These are phyloP conservation scores for Alviniconcha strummeri DNA, from an alignment of 2,888 invertebrate species.

Conservation along the genomic window DNA sequence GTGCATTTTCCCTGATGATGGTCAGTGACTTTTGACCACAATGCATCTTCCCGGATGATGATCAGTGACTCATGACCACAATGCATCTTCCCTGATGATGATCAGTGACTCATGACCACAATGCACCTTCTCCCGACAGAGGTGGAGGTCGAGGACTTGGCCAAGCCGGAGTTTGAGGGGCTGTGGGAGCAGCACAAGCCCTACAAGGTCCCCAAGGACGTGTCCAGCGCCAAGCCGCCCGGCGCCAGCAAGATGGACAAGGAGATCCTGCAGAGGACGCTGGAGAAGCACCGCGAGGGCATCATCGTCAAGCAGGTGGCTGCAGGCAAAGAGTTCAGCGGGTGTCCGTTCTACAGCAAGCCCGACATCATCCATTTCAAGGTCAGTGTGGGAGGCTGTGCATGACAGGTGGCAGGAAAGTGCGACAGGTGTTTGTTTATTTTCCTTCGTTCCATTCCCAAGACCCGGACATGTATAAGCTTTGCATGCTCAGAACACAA, in stretches of 20 bases:
- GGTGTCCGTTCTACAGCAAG: constrained; percentile 72
- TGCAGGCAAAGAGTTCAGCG: constrained; percentile 70
- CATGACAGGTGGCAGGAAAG: background rate
- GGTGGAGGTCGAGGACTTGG: constrained; percentile 58
- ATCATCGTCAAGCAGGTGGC: constrained; percentile 71
- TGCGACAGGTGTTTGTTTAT: too few species aligned
- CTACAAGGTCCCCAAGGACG: constrained; percentile 66
- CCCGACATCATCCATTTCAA: constrained; percentile 73
- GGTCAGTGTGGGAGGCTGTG: constrained; percentile 47
- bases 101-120: too few species aligned
- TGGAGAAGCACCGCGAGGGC: constrained; percentile 67
- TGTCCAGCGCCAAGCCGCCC: constrained; percentile 52
- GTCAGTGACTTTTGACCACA: too few species aligned
- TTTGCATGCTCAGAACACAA: background rate
- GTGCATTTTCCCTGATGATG: too few species aligned
- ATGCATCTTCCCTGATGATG: too few species aligned
- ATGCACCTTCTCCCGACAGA: constrained; percentile 38
- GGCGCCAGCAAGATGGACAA: constrained; percentile 71
- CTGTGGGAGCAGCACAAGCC: constrained; percentile 71
- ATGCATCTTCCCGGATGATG: too few species aligned
- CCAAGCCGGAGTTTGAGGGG: constrained; percentile 72
- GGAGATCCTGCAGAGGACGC: constrained; percentile 67
- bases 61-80: too few species aligned
- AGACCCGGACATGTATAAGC: background rate
- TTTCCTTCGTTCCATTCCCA: too few species aligned